phyloP scores from a whole-genome alignment of 2,888 invertebrate species.

The Cantharis lateralis region DNA sequence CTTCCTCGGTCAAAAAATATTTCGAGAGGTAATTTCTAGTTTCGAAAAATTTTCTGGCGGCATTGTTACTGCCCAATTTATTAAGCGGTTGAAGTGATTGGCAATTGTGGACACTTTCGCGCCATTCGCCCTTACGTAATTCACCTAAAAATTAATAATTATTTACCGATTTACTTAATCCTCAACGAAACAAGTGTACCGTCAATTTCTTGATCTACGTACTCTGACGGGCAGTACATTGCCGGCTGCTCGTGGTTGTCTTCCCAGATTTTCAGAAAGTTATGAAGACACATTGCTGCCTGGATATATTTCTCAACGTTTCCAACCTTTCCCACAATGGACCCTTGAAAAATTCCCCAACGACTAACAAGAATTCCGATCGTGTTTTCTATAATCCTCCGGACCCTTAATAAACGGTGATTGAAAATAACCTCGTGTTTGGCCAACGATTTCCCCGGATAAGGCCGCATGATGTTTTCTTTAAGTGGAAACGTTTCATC shows the following conservation, averaged over 20 bases:
- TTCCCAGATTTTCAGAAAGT: not conserved
- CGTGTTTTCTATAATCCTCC: not conserved
- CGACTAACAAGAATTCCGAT: not conserved
- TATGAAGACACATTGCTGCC: not conserved
- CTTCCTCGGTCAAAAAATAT: not conserved
- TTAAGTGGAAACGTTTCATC: not conserved
- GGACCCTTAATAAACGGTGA: not conserved
- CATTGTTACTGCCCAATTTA: not conserved
- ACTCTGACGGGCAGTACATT: not conserved
- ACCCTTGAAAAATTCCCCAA: not conserved
- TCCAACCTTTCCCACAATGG: not conserved
- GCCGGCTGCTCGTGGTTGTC: not conserved
- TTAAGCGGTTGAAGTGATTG: not conserved
- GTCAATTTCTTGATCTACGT: not conserved
- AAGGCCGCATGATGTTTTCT: not conserved
- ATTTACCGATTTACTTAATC: not conserved
- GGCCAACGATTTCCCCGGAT: not conserved
- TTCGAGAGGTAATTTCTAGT: not conserved
- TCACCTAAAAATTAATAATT: not conserved
- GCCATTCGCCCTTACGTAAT: not conserved
- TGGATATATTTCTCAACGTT: not conserved
- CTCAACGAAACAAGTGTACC: not conserved
- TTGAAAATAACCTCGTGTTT: not conserved
- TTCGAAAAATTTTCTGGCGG: not conserved
- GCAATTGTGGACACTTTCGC: not conserved